Conservation (phyloP, 2,888 invertebrate genomes). For the Ceraclea dissimilis region DNA sequence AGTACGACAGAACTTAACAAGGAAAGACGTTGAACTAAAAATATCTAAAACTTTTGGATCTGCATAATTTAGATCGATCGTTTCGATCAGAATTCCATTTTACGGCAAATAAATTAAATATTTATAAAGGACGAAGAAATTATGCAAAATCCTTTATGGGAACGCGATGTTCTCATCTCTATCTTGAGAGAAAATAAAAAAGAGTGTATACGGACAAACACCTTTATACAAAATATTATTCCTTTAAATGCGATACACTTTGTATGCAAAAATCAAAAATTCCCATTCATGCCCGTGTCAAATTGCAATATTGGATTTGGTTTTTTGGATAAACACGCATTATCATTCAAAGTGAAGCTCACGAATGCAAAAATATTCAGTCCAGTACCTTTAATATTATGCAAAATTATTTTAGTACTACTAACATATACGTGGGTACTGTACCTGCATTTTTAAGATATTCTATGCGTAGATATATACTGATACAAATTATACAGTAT, state of each 20-base stretch:
- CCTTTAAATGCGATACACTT: background rate
- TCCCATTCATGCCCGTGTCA: slow-evolving; percentile 22
- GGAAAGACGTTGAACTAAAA: too few relatives aligned
- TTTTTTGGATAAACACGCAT: slow-evolving; percentile 21
- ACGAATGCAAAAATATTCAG: slow-evolving; percentile 11
- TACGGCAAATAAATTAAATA: too few relatives aligned
- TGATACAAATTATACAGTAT: too few relatives aligned
- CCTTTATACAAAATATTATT: background rate
- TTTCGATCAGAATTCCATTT: too few relatives aligned
- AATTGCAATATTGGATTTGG: slow-evolving; percentile 24
- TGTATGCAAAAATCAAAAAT: slow-evolving; percentile 19
- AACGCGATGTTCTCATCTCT: too few relatives aligned
- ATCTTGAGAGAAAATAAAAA: too few relatives aligned
- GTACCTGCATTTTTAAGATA: slow-evolving; percentile 12
- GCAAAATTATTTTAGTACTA: background rate
- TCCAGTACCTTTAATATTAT: background rate
- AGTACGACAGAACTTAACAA: too few relatives aligned
- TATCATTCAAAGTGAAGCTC: slow-evolving; percentile 21
- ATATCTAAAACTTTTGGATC: too few relatives aligned
- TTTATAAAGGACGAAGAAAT: too few relatives aligned
- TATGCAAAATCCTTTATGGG: too few relatives aligned
- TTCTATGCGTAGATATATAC: background rate
- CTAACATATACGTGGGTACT: background rate
- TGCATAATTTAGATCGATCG: too few relatives aligned
- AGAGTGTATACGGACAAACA: too few relatives aligned